Conservation (phyloP, 92 coral and sea anemone species). For the Ricordea florida region DNA sequence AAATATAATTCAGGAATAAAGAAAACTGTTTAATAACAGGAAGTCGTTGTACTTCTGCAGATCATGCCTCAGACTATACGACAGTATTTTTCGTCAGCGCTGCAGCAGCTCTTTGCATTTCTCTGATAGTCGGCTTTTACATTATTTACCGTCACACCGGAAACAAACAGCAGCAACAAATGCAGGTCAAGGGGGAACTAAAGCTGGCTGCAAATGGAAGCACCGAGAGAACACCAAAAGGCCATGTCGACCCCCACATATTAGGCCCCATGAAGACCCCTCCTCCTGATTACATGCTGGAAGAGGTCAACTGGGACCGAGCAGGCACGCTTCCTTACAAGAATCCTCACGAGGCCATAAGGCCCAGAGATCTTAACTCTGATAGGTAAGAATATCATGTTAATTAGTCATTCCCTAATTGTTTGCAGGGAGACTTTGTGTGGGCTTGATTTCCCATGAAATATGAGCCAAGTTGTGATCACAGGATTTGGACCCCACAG, state of each 20-base stretch:
- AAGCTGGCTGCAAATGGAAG: constrained; percentile 5
- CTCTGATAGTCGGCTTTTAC: constrained; percentile 1
- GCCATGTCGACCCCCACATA: not conserved
- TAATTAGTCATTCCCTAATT: too few species aligned
- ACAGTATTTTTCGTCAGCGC: constrained; percentile 21
- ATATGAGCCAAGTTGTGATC: too few species aligned
- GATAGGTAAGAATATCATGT: not conserved
- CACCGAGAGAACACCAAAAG: not conserved
- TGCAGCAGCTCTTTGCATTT: constrained; percentile 8
- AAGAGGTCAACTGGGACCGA: not conserved
- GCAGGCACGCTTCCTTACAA: not conserved
- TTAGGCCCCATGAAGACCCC: constrained; percentile 14
- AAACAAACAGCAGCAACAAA: constrained; percentile 20
- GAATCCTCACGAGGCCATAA: not conserved
- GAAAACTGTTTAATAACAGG: too few species aligned
- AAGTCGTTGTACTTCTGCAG: not conserved
- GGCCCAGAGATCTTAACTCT: not conserved
- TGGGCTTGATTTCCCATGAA: too few species aligned
- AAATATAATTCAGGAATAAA: too few species aligned
- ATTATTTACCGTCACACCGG: constrained; percentile 10
- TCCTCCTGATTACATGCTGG: constrained; percentile 21
- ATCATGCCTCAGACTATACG: constrained; percentile 9
- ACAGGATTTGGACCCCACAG: too few species aligned
- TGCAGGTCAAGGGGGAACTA: not conserved
- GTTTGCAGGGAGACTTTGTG: too few species aligned